These are phyloP conservation scores for Neolamprologus caudopunctatus DNA, from an alignment of 2,113 vertebrate genomes.

Conservation along the genomic window DNA sequence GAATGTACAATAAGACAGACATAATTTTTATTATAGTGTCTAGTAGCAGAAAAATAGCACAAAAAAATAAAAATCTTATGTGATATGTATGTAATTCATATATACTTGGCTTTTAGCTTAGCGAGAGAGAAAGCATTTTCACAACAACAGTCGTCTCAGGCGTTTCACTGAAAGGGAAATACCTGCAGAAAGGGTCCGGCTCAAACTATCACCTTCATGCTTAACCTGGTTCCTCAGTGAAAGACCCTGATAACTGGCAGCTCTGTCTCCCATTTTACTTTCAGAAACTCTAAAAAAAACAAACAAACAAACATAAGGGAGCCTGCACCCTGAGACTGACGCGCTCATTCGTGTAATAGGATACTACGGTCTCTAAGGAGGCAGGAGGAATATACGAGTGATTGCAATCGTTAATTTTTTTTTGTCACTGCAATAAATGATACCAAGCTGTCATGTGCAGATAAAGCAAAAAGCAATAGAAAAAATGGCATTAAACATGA, in stretches of 20 bases:
- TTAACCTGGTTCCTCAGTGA: neutral
- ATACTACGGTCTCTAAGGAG: neutral
- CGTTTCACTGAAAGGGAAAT: neutral
- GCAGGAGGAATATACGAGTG: neutral
- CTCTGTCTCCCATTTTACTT: neutral
- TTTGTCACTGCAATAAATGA: neutral
- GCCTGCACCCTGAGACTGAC: neutral
- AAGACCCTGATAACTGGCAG: neutral
- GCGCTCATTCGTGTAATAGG: neutral
- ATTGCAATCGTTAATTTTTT: neutral
- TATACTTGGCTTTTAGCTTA: neutral
- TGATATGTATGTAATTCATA: neutral
- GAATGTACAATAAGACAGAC: neutral
- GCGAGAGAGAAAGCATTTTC: neutral
- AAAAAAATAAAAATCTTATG: neutral
- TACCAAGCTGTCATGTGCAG: neutral
- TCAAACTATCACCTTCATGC: neutral
- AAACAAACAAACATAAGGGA: neutral
- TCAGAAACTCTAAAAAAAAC: neutral
- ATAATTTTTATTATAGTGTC: neutral
- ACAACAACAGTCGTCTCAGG: neutral
- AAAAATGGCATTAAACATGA: neutral
- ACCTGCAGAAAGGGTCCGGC: neutral
- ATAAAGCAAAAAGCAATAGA: neutral
- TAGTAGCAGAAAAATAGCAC: neutral